Base-by-base conservation (phyloP, 2,113 vertebrate species). In the Empidonax alnorum region DNA sequence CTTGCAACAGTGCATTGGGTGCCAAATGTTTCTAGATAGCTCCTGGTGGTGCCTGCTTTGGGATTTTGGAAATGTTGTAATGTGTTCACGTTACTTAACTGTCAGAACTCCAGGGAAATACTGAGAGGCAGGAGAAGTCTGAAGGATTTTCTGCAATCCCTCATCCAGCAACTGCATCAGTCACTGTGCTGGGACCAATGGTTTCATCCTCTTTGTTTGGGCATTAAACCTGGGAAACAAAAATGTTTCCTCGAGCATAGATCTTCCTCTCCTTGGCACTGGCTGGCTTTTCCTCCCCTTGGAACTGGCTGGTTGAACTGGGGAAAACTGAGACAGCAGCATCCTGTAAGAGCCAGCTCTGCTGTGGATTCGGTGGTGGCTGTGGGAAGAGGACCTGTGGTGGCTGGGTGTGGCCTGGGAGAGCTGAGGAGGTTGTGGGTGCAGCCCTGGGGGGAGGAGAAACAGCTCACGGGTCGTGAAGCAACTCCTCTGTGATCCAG, bases 381-480 rank as follows among this genome's bases (percentile, higher is more conserved):
- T 76, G 63, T 96, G 91, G 83, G 86, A 89, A 69, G 31, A 90
- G 39, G 66, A 42, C 10, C 9, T 37, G 42, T 0, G 1, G 73
- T 22, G 31, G 25, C 63, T 50, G 81, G 92, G 81, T 93, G 96
- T 31, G 69, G 44, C 89, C 68, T 93, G 90, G 61, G 74, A 93
- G 81, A 72, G 19, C 39, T 49, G 39, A n/a, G 80, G 55, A 95
- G 21, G 39, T 35, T 85, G 49, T 88, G 73, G 76, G 52, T 59
- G 27, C 82, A 87, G 74, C 66, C 82, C 66, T 33, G 6, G 27
- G 84, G 81, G 81, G 52, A 55, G 82, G 81, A 89, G 79, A 69
- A 84, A 44, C 67, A 89, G 44, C 50, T 95, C 80, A 33, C 4
- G 0, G 17, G 16, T 0, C 0, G 3, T 95, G 96, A 75, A 89